A percentile compares a stretch with the other conserved stretches of the same genome.
Evolutionary conservation across 2,113 vertebrate species (phyloP).

Genomic region (Smithornis capensis): DNA sequence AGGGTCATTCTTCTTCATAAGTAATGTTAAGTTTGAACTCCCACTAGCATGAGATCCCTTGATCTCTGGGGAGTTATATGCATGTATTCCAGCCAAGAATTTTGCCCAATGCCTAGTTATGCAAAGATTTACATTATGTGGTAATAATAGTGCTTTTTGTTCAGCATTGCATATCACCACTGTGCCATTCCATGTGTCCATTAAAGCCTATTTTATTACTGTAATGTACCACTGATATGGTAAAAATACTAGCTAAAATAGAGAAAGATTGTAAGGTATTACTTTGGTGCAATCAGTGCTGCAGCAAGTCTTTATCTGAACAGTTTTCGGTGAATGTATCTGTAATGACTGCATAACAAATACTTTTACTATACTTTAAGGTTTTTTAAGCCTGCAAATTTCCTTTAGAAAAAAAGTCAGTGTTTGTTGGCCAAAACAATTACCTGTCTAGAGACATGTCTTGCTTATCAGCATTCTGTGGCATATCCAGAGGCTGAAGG

Average conservation of each 20-base stretch:
- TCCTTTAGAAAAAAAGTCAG: not conserved
- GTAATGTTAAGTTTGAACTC: not conserved
- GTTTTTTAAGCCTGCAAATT: constrained; percentile 5
- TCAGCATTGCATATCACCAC: not conserved
- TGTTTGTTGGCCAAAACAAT: constrained; percentile 32
- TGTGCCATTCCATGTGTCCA: not conserved
- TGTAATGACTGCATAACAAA: not conserved
- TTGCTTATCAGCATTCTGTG: constrained; percentile 46
- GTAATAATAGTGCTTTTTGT: not conserved
- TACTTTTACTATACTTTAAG: not conserved
- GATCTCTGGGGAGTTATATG: not conserved
- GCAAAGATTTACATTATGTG: not conserved
- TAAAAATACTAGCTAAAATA: not conserved
- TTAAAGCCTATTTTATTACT: not conserved
- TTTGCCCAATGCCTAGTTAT: not conserved
- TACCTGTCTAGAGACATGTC: not conserved
- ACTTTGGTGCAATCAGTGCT: not conserved
- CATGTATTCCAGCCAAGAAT: not conserved
- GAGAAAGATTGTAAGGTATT: not conserved
- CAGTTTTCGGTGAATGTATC: not conserved
- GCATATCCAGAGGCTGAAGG: not conserved
- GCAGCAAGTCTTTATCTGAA: not conserved
- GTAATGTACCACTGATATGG: not conserved
- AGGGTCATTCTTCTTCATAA: not conserved
- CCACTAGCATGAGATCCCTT: not conserved